Evolutionary conservation across 2,888 invertebrate species (phyloP).

Genomic region (Andrena camellia): DNA sequence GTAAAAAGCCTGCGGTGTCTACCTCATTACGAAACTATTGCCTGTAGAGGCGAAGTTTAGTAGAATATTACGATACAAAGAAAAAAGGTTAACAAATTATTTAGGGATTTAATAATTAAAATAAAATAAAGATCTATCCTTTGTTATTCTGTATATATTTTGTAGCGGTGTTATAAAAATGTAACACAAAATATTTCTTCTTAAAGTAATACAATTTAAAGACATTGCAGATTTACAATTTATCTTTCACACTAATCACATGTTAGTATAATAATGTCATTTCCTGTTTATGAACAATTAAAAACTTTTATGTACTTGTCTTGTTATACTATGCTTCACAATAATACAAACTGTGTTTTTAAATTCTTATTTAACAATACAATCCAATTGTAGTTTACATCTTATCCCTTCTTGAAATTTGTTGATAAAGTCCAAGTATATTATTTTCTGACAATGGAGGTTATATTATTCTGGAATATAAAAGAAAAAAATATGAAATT

Average conservation of each 20-base stretch:
- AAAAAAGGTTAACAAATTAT: conserved; percentile 83
- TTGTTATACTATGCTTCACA: conserved; percentile 63
- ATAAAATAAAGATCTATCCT: conserved; percentile 71
- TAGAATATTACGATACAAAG: conserved; percentile 84
- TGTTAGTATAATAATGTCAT: conserved; percentile 63
- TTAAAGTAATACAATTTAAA: conserved; percentile 83
- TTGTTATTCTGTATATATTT: conserved; percentile 82
- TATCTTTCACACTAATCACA: conserved; percentile 74
- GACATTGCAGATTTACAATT: conserved; percentile 83
- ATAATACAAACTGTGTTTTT: conserved; percentile 62
- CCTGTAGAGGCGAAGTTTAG: conserved; percentile 57
- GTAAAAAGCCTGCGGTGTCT: too few relatives aligned
- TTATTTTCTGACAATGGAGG: conserved; percentile 79
- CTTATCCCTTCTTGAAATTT: conserved; percentile 69
- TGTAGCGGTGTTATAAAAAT: conserved; percentile 84
- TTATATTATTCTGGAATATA: conserved; percentile 63
- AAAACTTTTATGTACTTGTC: conserved; percentile 68
- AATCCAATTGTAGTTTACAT: conserved; percentile 61
- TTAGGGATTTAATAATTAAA: conserved; percentile 67
- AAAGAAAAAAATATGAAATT: conserved; percentile 15
- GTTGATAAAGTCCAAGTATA: conserved; percentile 78
- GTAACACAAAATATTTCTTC: conserved; percentile 84
- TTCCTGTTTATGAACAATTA: conserved; percentile 71
- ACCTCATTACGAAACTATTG: too few relatives aligned
- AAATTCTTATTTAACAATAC: conserved; percentile 62